Base-by-base conservation (phyloP, 2,797 vertebrate species). In the Pangasius mekongensis region DNA sequence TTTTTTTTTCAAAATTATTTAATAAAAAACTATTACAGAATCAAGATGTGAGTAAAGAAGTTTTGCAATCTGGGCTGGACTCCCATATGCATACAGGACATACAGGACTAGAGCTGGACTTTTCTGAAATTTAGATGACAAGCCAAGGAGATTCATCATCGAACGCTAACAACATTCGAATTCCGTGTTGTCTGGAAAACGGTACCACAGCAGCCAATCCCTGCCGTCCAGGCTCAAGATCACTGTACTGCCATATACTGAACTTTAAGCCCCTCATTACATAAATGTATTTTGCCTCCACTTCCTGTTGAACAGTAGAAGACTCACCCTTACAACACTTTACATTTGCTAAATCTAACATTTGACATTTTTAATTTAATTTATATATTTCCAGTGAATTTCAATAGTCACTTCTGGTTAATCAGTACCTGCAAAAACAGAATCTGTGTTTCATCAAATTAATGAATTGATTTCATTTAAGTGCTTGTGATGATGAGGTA, bases 391-490 rank as follows among this genome's bases (percentile, higher is more conserved):
- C 24, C 60, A 49, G 30, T 33, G 16, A 20, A 33, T 52, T 83
- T 10, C n/a, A 67, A 5, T 24, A 47, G 58, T 62, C 27, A 47
- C 43, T 67, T 84, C 1, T 30, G 20, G 39, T 49, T 13, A 49
- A 66, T 69, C 83, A 69, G 2, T 22, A 54, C 5, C 20, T 52
- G 30, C 18, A 54, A 36, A 69, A 22, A 24, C 2, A 4, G 36
- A 69, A 84, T 69, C 60, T 49, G 24, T 52, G 6, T 84, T 54
- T 84, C 49, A 69, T 84, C 30, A 54, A 54, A 54, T 67, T 67
- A 67, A 67, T 69, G 9, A 84, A 84, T 54, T 54, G 64, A 84
- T 84, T 69, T 69, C 10, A 69, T 84, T 84, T 84, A 69, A 84
- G 64, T 84, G 47, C 47, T 36, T 69, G 64, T 84, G 30, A 84